These are phyloP conservation scores for Valencia hispanica DNA, from an alignment of 2,797 vertebrate genomes.

Conservation along the genomic window DNA sequence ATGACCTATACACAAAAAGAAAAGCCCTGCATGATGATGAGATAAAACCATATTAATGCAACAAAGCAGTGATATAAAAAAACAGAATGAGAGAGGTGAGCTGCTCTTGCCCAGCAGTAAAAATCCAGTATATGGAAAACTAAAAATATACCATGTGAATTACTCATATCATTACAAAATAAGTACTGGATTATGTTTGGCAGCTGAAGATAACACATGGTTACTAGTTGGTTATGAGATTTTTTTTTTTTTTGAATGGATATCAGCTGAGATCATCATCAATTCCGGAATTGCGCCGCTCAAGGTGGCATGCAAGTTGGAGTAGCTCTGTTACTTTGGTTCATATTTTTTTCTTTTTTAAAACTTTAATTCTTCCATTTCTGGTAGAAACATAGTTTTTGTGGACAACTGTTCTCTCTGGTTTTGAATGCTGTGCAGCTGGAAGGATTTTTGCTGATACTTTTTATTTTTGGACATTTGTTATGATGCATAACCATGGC, in stretches of 20 bases:
- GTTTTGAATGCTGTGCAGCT: too few species aligned
- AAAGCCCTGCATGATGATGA: neutral
- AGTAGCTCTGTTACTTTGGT: too few species aligned
- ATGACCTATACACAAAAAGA: slow-evolving; percentile 1
- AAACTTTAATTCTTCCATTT: too few species aligned
- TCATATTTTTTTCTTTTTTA: too few species aligned
- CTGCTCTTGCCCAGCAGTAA: slow-evolving; percentile 9
- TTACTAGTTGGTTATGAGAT: slow-evolving; percentile 26
- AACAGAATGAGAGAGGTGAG: slow-evolving; percentile 8
- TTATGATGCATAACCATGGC: too few species aligned
- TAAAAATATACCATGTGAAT: slow-evolving; percentile 54
- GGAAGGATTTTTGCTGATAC: too few species aligned
- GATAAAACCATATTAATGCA: slow-evolving; percentile 13
- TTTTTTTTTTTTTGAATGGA: slow-evolving; percentile 32
- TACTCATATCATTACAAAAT: slow-evolving; percentile 54
- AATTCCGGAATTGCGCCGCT: too few species aligned
- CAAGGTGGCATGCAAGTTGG: too few species aligned
- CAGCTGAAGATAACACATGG: slow-evolving; percentile 46
- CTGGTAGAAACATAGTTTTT: too few species aligned
- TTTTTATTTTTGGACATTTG: too few species aligned
- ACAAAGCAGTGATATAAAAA: slow-evolving; percentile 10
- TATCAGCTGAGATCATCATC: slow-evolving; percentile 42
- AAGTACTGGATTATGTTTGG: slow-evolving; percentile 60
- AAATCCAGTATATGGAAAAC: slow-evolving; percentile 30
- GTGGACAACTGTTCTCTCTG: too few species aligned